phyloP scores from a whole-genome alignment of 2,113 vertebrate species.

The Tenebrosternarchus preto region DNA sequence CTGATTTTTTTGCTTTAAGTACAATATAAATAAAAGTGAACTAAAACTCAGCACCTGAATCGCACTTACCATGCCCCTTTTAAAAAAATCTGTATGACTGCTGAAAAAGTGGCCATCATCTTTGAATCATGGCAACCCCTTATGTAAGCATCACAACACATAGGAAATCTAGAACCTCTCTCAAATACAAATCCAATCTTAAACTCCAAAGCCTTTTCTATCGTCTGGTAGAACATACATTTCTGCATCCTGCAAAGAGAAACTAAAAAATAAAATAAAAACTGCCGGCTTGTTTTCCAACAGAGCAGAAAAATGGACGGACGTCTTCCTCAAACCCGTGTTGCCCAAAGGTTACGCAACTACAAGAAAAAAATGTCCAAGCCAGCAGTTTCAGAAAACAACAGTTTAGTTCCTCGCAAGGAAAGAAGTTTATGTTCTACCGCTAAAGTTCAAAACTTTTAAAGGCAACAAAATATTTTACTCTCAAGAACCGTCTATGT shows the following conservation, averaged over 20 bases:
- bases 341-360: background rate
- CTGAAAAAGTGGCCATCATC: no score
- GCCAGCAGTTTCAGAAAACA: background rate
- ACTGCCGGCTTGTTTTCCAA: background rate
- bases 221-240: background rate
- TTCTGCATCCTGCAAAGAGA: background rate
- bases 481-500: background rate
- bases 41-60: no score
- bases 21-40: no score
- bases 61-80: no score
- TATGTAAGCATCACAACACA: background rate
- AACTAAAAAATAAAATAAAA: background rate
- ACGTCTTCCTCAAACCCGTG: background rate
- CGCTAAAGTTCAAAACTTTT: background rate
- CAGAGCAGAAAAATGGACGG: background rate
- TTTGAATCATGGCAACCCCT: no score
- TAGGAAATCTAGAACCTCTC: background rate
- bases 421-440: no score
- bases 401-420: background rate
- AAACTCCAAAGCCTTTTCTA: background rate
- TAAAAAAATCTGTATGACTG: no score
- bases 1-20: no score
- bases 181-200: background rate
- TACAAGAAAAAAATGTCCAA: no score
- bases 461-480: conserved; percentile 27